Conservation (phyloP, 92 coral and sea anemone genomes). For the Bergia sp. region DNA sequence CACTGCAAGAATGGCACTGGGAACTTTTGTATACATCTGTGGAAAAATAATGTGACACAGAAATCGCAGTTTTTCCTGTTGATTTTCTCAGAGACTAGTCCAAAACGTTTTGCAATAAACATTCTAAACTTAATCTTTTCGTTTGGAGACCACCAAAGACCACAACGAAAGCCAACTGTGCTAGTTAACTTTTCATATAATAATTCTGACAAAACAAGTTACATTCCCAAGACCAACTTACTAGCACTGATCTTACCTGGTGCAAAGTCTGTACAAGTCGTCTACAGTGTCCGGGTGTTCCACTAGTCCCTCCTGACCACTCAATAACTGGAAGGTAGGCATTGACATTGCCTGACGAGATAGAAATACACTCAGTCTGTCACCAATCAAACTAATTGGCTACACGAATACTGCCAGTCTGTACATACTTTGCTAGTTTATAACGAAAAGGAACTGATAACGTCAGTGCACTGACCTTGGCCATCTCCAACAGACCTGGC, state of each 20-base stretch:
- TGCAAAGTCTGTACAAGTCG: constrained; percentile 86
- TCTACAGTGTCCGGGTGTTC: constrained; percentile 95
- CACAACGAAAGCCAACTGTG: no score
- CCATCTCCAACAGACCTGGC: constrained; percentile 88
- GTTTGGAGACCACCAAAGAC: no score
- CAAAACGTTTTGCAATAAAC: no score
- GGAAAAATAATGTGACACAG: background rate
- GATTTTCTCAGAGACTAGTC: no score
- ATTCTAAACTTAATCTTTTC: no score
- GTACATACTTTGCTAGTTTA: no score
- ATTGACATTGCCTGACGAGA: constrained; percentile 75
- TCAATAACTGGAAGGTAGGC: constrained; percentile 82
- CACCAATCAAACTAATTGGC: background rate
- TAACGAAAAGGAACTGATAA: background rate
- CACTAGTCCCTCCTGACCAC: constrained; percentile 76
- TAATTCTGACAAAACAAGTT: no score
- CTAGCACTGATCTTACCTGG: constrained; percentile 60
- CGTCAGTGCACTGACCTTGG: constrained; percentile 63
- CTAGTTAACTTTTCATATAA: no score
- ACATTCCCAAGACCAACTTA: no score
- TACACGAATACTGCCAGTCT: background rate
- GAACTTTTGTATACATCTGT: constrained; percentile 90
- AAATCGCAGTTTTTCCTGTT: background rate
- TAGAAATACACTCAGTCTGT: background rate
- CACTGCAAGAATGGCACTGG: constrained; percentile 85